These are phyloP conservation scores for Psephotus haematonotus DNA, from an alignment of 2,113 vertebrate species.

Conservation along the genomic window DNA sequence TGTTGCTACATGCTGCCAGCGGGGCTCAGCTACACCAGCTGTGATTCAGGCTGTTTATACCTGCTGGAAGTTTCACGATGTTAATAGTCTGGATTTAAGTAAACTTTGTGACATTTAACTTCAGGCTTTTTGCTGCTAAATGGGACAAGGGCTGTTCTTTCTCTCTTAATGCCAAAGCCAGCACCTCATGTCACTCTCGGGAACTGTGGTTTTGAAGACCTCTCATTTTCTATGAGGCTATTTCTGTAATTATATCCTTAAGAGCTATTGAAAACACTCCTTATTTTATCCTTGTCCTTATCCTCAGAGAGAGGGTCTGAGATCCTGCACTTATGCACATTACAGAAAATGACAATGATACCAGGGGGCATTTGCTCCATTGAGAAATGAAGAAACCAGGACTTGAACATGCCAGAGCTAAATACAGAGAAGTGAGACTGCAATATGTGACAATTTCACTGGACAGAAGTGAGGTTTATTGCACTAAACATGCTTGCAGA, in stretches of 20 bases:
- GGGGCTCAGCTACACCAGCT: not conserved
- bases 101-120: conserved; percentile 32
- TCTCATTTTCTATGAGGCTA: not conserved
- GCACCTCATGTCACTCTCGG: accelerated
- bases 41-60: not conserved
- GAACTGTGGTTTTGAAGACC: not conserved
- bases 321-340: not conserved
- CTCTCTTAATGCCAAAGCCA: not conserved
- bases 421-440: not conserved
- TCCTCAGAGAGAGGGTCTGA: not conserved
- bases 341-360: not conserved
- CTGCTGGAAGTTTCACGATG: not conserved
- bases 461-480: not conserved
- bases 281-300: not conserved
- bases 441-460: not conserved
- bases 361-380: accelerated
- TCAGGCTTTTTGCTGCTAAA: not conserved
- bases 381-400: not conserved
- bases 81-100: not conserved
- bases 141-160: not conserved
- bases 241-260: not conserved
- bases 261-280: not conserved
- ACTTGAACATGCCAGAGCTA: not conserved
- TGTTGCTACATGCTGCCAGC: accelerated
- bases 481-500: not conserved